Base-by-base conservation (phyloP, 1,140 invertebrate species). In the Centruroides vittatus region DNA sequence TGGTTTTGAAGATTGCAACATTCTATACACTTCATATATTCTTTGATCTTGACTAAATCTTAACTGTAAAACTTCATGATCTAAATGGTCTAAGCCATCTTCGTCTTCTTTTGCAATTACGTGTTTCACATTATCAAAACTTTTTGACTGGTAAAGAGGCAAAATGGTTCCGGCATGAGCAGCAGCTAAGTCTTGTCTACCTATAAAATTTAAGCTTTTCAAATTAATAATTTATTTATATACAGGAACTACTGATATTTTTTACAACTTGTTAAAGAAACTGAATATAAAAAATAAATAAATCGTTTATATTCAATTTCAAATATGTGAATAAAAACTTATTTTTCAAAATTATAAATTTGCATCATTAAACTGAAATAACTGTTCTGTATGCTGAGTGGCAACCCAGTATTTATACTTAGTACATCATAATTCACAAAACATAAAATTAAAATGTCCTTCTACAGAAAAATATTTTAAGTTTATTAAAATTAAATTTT, bases 1-100 rank as follows among this genome's bases (percentile, higher is more conserved):
- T 0, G 93, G 92, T 61, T 85, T 84, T 0, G 90, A 89, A 1
- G 92, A 95, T 70, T 89, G 86, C 1, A 98, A 75, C 59, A 96
- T 77, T 59, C 84, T 82, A 60, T 86, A 82, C 4, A 92, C 86
- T 78, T 97, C 93, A 47, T 83, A 77, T 54, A 96, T 81, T 59
- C 93, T 78, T 65, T 84, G 80, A 70, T 84, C 81, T 66, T 84
- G 79, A 34, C 81, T 81, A 67, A 86, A 88, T 57, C 12, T 34
- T 41, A 57, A n/a, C 11, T 12, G 9, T 12, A 13, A 55, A 66
- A 85, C 76, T 73, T 80, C 70, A n/a, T 76, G 73, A 67, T 82
- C 79, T 60, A 82, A 75, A 67, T 81, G 78, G 69, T 82, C 81
- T 80, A 85, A 83, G 3, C 83, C 83, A 72, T 84, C 82, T 50